Conservation (phyloP, 2,113 vertebrate genomes). For the Clinocottus analis region DNA sequence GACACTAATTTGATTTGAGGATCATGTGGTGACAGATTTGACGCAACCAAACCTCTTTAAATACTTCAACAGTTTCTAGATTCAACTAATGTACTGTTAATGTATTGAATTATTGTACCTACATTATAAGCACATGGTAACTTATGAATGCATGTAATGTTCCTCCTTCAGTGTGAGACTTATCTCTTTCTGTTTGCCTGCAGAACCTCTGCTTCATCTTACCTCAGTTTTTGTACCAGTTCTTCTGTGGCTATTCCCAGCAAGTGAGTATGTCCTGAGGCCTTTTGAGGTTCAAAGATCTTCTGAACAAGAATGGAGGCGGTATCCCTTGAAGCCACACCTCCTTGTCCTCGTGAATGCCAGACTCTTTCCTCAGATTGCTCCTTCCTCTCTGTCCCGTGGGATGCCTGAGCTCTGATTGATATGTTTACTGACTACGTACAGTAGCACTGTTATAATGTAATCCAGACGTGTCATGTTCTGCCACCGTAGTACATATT, state of each 20-base stretch:
- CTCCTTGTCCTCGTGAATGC: slow-evolving; percentile 37
- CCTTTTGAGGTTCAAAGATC: slow-evolving; percentile 49
- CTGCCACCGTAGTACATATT: slow-evolving; percentile 1
- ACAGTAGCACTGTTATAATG: background rate
- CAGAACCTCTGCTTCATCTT: slow-evolving; percentile 99
- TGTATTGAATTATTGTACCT: background rate
- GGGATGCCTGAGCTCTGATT: slow-evolving; percentile 55
- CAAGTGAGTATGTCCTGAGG: slow-evolving; percentile 86
- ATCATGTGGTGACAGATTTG: slow-evolving; percentile 14
- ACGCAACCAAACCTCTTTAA: background rate
- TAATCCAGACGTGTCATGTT: background rate
- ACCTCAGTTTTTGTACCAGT: slow-evolving; percentile 99
- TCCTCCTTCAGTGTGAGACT: slow-evolving; percentile 20
- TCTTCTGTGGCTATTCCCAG: slow-evolving; percentile 99
- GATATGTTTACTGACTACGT: background rate
- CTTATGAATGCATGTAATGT: background rate
- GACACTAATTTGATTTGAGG: background rate
- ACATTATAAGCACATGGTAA: background rate
- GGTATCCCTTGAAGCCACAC: slow-evolving; percentile 35
- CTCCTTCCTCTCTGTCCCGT: slow-evolving; percentile 52
- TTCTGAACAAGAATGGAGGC: slow-evolving; percentile 49
- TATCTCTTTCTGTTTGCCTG: slow-evolving; percentile 50
- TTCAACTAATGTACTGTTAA: background rate
- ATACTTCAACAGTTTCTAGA: background rate
- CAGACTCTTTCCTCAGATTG: slow-evolving; percentile 49